These are phyloP conservation scores for Pseudomyrmex dendroicus DNA, from an alignment of 1,140 invertebrate species.

Conservation along the genomic window DNA sequence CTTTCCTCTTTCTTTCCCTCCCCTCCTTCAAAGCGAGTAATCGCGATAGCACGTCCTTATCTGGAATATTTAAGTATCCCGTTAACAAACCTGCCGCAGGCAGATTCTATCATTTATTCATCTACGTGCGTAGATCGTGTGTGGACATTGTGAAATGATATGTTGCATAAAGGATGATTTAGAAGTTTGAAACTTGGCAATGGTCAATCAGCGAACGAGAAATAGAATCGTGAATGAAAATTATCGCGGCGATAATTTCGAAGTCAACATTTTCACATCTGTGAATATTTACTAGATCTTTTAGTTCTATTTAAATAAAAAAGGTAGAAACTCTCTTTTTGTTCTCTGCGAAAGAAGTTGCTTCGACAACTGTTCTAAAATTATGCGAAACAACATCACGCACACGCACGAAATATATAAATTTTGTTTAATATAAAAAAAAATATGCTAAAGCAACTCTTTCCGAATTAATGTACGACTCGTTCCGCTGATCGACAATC, in stretches of 20 bases:
- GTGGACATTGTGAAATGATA: background rate
- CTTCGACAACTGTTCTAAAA: too few relatives aligned
- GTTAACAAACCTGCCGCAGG: constrained; percentile 3
- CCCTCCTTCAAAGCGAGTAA: constrained; percentile 20
- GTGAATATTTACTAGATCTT: background rate
- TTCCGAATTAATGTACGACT: background rate
- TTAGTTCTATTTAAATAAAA: too few relatives aligned
- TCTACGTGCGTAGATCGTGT: background rate
- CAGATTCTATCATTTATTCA: too few relatives aligned
- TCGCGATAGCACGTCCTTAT: constrained; percentile 45
- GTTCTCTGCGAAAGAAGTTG: too few relatives aligned
- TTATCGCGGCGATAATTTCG: too few relatives aligned
- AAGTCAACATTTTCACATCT: background rate
- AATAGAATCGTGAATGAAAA: background rate
- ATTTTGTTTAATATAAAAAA: background rate
- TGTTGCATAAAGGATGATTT: background rate
- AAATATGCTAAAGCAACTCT: too few relatives aligned
- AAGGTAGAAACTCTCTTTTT: too few relatives aligned
- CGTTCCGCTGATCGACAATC: background rate
- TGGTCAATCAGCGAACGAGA: background rate
- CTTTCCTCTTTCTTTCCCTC: background rate
- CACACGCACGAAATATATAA: too few relatives aligned
- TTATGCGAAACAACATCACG: too few relatives aligned
- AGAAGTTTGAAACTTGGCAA: constrained; percentile 5
- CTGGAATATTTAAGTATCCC: constrained; percentile 42